phyloP scores from a whole-genome alignment of 2,113 vertebrate genomes.

The Halichoeres trimaculatus region DNA sequence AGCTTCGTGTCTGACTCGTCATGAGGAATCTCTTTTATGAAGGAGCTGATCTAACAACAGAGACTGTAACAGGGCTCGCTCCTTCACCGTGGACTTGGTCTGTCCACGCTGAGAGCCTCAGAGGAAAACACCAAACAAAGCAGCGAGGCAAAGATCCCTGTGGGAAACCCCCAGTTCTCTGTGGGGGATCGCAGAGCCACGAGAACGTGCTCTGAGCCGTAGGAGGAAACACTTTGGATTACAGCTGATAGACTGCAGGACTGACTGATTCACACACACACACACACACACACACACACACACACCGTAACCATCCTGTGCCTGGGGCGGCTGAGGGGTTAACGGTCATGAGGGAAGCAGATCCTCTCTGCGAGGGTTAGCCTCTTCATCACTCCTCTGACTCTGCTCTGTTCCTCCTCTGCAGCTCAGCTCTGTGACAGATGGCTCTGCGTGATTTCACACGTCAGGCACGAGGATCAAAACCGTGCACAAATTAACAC shows the following conservation, averaged over 20 bases:
- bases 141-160: neutral
- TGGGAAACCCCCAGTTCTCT: neutral
- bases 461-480: conserved; percentile 42
- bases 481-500: neutral
- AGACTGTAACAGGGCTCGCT: neutral
- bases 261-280: conserved; percentile 4
- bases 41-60: neutral
- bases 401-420: conserved; percentile 38
- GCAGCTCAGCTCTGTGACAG: conserved; percentile 59
- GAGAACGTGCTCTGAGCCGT: neutral
- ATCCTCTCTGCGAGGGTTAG: conserved; percentile 33
- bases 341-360: neutral
- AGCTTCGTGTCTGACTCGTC: neutral
- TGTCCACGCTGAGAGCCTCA: neutral
- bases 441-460: conserved; percentile 69
- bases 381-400: conserved; percentile 41
- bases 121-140: neutral
- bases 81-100: neutral
- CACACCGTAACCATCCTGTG: neutral
- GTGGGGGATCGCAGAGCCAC: neutral
- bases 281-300: too few relatives aligned
- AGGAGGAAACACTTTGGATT: neutral
- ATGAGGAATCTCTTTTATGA: too few relatives aligned
- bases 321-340: conserved; percentile 7
- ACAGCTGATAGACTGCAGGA: too few relatives aligned